These are phyloP conservation scores for Hiodon alosoides DNA, from an alignment of 2,113 vertebrate genomes.

Conservation along the genomic window DNA sequence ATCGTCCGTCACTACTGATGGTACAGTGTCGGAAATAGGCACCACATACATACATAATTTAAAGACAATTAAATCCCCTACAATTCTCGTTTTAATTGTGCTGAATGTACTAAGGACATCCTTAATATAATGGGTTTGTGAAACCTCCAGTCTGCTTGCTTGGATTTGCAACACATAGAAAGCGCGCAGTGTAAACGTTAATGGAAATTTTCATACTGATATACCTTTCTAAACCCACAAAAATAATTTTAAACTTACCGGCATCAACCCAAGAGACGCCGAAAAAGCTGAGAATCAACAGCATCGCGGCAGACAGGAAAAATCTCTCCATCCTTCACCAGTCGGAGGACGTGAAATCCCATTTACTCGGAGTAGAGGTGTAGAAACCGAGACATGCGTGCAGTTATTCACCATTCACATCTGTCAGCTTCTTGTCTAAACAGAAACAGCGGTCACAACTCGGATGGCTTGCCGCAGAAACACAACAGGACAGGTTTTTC, in stretches of 20 bases:
- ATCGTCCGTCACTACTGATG: background rate
- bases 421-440: slow-evolving; percentile 43
- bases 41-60: background rate
- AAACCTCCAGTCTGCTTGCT: background rate
- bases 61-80: background rate
- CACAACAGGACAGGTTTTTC: slow-evolving; percentile 3
- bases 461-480: slow-evolving; percentile 17
- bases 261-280: slow-evolving; percentile 52
- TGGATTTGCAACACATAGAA: background rate
- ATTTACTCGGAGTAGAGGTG: slow-evolving; percentile 45
- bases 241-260: slow-evolving; percentile 53
- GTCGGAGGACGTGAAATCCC: slow-evolving; percentile 50
- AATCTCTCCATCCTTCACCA: slow-evolving; percentile 58
- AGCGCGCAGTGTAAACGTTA: background rate
- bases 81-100: too few relatives aligned
- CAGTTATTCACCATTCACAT: slow-evolving; percentile 39
- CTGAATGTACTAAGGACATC: background rate
- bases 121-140: background rate
- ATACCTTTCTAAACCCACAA: background rate
- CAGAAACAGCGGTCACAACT: slow-evolving; percentile 17
- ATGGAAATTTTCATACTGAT: background rate
- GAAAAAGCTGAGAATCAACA: slow-evolving; percentile 58
- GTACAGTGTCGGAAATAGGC: background rate
- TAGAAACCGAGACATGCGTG: slow-evolving; percentile 23
- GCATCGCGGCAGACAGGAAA: slow-evolving; percentile 29